A percentile compares a stretch with the other conserved stretches of the same genome.
Conservation (phyloP, 2,888 invertebrate genomes). For the Drepanosiphum platanoidis region DNA sequence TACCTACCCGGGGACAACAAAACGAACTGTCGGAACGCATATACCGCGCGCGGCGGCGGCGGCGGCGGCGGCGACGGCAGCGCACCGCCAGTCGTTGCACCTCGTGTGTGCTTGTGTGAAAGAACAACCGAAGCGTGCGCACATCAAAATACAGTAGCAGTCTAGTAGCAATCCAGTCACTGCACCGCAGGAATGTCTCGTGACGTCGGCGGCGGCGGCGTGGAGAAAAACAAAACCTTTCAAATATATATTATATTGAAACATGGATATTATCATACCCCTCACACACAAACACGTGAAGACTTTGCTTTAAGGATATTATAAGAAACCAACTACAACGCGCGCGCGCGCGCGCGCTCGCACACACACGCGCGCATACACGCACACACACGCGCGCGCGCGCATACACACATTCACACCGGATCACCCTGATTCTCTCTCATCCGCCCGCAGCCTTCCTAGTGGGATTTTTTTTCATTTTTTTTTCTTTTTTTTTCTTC, state of each 20-base stretch:
- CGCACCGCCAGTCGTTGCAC: slow-evolving; percentile 10
- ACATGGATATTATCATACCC: slow-evolving; percentile 27
- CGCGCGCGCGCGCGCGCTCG: neutral
- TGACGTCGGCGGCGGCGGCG: neutral
- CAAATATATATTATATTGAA: neutral
- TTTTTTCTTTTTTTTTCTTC: neutral
- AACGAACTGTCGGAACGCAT: slow-evolving; percentile 46
- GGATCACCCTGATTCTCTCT: slow-evolving; percentile 9
- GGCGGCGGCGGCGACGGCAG: neutral
- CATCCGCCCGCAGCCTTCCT: neutral
- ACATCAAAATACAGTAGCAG: slow-evolving; percentile 55
- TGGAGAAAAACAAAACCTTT: slow-evolving; percentile 17
- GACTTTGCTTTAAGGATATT: neutral
- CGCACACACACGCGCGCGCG: neutral
- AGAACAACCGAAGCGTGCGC: slow-evolving; percentile 59
- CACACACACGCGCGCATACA: neutral
- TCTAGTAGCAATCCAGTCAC: slow-evolving; percentile 32
- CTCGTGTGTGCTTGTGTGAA: slow-evolving; percentile 42
- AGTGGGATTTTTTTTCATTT: neutral
- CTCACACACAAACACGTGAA: neutral
- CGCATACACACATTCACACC: neutral
- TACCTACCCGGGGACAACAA: slow-evolving; percentile 16
- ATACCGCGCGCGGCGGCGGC: neutral
- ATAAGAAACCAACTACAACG: too few relatives aligned
- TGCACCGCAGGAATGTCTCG: slow-evolving; percentile 45